phyloP scores from a whole-genome alignment of 2,797 vertebrate genomes.

The Amphiprion clarkii region DNA sequence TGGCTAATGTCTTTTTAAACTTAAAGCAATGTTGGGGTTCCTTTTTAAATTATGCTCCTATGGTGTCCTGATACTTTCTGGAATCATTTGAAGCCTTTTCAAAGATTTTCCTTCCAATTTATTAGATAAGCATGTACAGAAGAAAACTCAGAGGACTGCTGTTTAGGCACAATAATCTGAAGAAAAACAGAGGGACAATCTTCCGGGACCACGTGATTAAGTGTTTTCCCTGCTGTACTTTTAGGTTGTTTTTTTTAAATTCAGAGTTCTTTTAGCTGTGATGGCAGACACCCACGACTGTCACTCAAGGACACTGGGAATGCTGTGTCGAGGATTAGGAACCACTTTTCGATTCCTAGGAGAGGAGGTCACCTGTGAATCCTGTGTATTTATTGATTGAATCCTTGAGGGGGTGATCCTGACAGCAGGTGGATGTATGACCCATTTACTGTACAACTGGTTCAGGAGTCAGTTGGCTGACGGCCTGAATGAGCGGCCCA shows the following conservation, averaged over 20 bases:
- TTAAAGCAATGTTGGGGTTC: slow-evolving; percentile 35
- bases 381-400: slow-evolving; percentile 53
- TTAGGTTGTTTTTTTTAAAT: slow-evolving; percentile 33
- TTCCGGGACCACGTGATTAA: slow-evolving; percentile 69
- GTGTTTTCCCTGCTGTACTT: slow-evolving; percentile 44
- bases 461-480: slow-evolving; percentile 42
- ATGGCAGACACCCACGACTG: slow-evolving; percentile 28
- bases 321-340: slow-evolving; percentile 21
- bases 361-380: slow-evolving; percentile 45
- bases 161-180: slow-evolving; percentile 11
- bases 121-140: slow-evolving; percentile 27
- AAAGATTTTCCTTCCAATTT: slow-evolving; percentile 29
- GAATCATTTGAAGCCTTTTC: slow-evolving; percentile 52
- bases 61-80: slow-evolving; percentile 37
- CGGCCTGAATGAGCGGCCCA: slow-evolving; percentile 17
- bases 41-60: slow-evolving; percentile 38
- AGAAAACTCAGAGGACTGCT: slow-evolving; percentile 39
- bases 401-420: slow-evolving; percentile 31
- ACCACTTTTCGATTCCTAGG: slow-evolving; percentile 47
- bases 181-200: slow-evolving; percentile 38
- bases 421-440: slow-evolving; percentile 61
- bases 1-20: slow-evolving; percentile 49
- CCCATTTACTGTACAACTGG: slow-evolving; percentile 37
- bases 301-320: slow-evolving; percentile 21
- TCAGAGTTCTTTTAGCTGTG: slow-evolving; percentile 20